Evolutionary conservation across 1,140 invertebrate species (phyloP).

Genomic region (Leptinotarsa lineolata): DNA sequence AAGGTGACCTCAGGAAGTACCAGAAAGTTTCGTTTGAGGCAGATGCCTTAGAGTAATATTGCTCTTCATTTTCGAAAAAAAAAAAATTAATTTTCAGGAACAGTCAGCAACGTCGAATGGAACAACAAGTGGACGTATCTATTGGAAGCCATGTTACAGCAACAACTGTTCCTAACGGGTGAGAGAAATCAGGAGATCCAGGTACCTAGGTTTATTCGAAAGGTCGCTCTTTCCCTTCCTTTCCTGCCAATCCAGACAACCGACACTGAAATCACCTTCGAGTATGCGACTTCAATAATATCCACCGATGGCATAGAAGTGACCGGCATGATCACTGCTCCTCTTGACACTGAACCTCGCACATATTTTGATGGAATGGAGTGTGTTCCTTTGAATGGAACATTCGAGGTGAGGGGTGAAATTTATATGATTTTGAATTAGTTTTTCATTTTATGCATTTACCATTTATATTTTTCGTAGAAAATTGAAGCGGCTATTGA

Average conservation of each 20-base stretch:
- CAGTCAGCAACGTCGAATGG: conserved; percentile 38
- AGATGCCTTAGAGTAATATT: background rate
- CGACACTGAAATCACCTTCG: conserved; percentile 45
- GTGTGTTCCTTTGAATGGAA: conserved; percentile 39
- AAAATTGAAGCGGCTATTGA: conserved; percentile 49
- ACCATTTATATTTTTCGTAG: conserved; percentile 36
- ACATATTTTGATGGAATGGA: conserved; percentile 47
- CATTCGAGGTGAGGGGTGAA: conserved; percentile 31
- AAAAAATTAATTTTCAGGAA: conserved; percentile 32
- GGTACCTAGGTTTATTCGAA: conserved; percentile 47
- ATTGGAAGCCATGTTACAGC: conserved; percentile 52
- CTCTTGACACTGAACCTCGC: conserved; percentile 36
- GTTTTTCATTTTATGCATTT: background rate
- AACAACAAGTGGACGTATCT: conserved; percentile 47
- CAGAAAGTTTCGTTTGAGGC: too few relatives aligned
- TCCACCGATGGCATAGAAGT: conserved; percentile 48
- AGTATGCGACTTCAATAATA: conserved; percentile 48
- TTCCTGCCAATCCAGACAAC: conserved; percentile 41
- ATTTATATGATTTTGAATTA: too few relatives aligned
- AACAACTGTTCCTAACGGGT: conserved; percentile 48
- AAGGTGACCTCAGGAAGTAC: too few relatives aligned
- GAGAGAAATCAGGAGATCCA: conserved; percentile 49
- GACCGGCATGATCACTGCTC: conserved; percentile 40
- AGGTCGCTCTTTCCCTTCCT: conserved; percentile 45
- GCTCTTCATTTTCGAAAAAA: background rate